Conservation (phyloP, 1,140 invertebrate species). For the Dysdera silvatica region DNA sequence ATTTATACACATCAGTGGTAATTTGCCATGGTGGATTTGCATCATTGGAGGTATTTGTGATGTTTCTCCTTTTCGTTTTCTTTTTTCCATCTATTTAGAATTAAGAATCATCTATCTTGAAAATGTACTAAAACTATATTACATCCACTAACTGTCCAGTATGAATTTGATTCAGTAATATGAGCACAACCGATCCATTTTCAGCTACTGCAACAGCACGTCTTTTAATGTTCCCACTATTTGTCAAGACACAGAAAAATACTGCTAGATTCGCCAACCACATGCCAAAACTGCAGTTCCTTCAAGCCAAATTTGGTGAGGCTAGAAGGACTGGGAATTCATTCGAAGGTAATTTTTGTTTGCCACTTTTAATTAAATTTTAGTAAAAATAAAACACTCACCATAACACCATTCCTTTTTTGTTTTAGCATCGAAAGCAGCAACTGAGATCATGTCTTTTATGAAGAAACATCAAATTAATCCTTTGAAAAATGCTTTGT, state of each 20-base stretch:
- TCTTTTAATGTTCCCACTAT: constrained; percentile 67
- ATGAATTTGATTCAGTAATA: not conserved
- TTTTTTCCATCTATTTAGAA: not conserved
- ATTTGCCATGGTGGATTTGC: constrained; percentile 81
- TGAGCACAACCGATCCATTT: constrained; percentile 33
- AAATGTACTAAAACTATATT: not conserved
- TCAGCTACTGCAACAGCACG: constrained; percentile 67
- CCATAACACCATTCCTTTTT: no score
- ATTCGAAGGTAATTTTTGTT: constrained; percentile 63
- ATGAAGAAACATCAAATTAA: constrained; percentile 74
- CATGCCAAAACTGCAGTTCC: constrained; percentile 65
- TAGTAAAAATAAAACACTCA: no score
- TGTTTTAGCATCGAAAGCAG: constrained; percentile 55
- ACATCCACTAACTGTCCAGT: not conserved
- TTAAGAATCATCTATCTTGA: not conserved
- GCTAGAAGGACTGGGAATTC: constrained; percentile 69
- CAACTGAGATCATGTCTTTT: constrained; percentile 63
- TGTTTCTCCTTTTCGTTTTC: not conserved
- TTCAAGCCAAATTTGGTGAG: constrained; percentile 74
- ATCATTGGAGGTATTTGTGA: constrained; percentile 59
- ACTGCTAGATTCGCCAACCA: constrained; percentile 67
- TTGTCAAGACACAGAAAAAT: constrained; percentile 68
- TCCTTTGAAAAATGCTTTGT: constrained; percentile 69
- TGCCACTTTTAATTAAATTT: no score
- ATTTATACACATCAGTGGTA: constrained; percentile 62